phyloP scores from a whole-genome alignment of 2,888 invertebrate genomes.

The Oligia fasciuncula region DNA sequence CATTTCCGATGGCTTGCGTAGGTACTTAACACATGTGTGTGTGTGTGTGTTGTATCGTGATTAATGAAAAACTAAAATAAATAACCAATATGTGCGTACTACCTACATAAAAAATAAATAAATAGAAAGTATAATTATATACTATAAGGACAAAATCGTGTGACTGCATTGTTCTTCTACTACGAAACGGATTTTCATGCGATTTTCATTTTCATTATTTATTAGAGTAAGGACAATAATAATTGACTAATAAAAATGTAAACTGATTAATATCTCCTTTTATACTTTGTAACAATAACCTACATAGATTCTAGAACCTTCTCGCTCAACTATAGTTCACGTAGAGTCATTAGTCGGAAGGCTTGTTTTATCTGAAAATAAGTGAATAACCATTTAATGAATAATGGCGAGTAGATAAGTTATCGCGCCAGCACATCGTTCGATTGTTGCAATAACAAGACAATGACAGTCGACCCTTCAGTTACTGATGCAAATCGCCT shows the following conservation, averaged over 20 bases:
- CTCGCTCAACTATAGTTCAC: background rate
- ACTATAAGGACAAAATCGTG: no score
- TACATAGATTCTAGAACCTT: conserved; percentile 44
- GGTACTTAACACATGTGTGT: no score
- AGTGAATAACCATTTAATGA: conserved; percentile 8
- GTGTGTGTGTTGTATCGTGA: no score
- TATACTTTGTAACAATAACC: conserved; percentile 24
- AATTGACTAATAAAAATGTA: no score
- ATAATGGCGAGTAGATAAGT: conserved; percentile 47
- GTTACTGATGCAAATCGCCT: conserved; percentile 41
- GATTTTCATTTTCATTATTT: no score
- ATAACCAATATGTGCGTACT: no score
- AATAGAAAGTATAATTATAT: no score
- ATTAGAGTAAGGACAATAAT: no score
- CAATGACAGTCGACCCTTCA: conserved; percentile 41
- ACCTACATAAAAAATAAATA: no score
- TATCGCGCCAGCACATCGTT: conserved; percentile 52
- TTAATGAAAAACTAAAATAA: no score
- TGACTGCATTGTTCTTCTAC: no score
- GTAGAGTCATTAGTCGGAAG: conserved; percentile 37
- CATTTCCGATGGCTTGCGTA: background rate
- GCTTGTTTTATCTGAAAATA: conserved; percentile 42
- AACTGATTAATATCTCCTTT: background rate
- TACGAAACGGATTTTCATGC: no score
- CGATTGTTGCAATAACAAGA: conserved; percentile 42